phyloP scores from a whole-genome alignment of 2,888 invertebrate species.

The Cryptocephalus primarius region DNA sequence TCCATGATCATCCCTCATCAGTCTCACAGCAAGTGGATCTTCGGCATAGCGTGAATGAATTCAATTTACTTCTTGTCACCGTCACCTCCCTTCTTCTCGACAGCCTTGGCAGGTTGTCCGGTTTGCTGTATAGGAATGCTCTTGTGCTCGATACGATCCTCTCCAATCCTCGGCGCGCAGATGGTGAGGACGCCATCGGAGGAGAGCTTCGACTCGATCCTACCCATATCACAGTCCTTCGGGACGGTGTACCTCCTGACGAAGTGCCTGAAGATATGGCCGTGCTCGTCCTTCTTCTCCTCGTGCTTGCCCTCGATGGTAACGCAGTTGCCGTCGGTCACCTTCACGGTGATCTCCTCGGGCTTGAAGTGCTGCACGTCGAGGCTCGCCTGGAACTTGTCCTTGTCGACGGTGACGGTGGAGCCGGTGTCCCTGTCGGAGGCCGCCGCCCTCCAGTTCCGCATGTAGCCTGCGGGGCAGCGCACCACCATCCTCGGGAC shows the following conservation, averaged over 20 bases:
- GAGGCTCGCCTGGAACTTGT: slow-evolving; percentile 45
- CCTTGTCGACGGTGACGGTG: slow-evolving; percentile 39
- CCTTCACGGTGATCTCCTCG: slow-evolving; percentile 12
- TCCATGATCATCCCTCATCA: too few relatives aligned
- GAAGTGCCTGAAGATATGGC: slow-evolving; percentile 67
- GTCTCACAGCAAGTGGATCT: too few relatives aligned
- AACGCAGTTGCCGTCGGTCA: slow-evolving; percentile 45
- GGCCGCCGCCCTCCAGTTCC: slow-evolving; percentile 1
- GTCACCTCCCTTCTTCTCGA: slow-evolving; percentile 1
- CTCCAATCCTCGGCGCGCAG: slow-evolving; percentile 44
- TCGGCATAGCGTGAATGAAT: too few relatives aligned
- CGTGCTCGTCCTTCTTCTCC: slow-evolving; percentile 62
- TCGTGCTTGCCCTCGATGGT: slow-evolving; percentile 70
- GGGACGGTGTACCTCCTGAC: slow-evolving; percentile 64
- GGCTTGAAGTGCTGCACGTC: slow-evolving; percentile 14
- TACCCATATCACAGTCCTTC: slow-evolving; percentile 58
- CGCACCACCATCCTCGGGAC: neutral
- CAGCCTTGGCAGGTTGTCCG: slow-evolving; percentile 7
- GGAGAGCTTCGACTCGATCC: slow-evolving; percentile 62
- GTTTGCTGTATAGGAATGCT: slow-evolving; percentile 8
- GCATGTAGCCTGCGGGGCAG: slow-evolving; percentile 1
- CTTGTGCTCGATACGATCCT: slow-evolving; percentile 6
- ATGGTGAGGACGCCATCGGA: slow-evolving; percentile 64
- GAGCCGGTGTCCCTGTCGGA: slow-evolving; percentile 12
- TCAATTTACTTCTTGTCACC: neutral